These are phyloP conservation scores for Rhagonycha fulva DNA, from an alignment of 2,888 invertebrate species.

Conservation along the genomic window DNA sequence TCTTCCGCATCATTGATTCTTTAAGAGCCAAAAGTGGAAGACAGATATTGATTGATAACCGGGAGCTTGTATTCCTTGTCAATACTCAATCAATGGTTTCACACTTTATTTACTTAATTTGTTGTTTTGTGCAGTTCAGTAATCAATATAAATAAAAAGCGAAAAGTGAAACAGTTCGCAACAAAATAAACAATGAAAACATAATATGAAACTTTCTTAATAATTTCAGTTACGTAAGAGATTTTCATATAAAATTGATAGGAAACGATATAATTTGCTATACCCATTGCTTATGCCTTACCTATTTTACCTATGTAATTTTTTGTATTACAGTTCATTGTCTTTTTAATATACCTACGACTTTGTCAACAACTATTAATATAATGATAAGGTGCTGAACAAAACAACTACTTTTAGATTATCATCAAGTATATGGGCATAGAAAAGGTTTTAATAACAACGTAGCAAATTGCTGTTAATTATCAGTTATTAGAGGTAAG, in stretches of 20 bases:
- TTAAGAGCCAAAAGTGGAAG: constrained; percentile 38
- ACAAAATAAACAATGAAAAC: neutral
- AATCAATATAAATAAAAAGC: neutral
- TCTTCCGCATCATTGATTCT: constrained; percentile 48
- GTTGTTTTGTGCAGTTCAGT: neutral
- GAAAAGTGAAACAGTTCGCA: neutral
- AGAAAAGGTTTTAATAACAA: neutral
- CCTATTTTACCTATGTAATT: neutral
- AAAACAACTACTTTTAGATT: constrained; percentile 25
- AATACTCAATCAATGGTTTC: constrained; percentile 38
- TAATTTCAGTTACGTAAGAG: neutral
- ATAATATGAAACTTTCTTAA: neutral
- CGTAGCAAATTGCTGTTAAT: neutral
- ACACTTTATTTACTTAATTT: constrained; percentile 12
- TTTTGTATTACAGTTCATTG: constrained; percentile 4
- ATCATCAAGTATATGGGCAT: neutral
- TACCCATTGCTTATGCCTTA: neutral
- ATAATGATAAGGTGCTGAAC: constrained; percentile 32
- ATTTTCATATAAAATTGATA: neutral
- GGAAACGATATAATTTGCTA: neutral
- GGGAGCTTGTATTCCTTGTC: constrained; percentile 36
- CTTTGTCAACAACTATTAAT: constrained; percentile 38
- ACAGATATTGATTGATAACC: constrained; percentile 43
- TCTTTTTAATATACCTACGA: constrained; percentile 7
- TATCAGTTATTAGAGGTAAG: neutral